Evolutionary conservation across 2,888 invertebrate species (phyloP), one percentile per base, ranked within the genome.

Genomic region (Eudasyphora cyanicolor): DNA sequence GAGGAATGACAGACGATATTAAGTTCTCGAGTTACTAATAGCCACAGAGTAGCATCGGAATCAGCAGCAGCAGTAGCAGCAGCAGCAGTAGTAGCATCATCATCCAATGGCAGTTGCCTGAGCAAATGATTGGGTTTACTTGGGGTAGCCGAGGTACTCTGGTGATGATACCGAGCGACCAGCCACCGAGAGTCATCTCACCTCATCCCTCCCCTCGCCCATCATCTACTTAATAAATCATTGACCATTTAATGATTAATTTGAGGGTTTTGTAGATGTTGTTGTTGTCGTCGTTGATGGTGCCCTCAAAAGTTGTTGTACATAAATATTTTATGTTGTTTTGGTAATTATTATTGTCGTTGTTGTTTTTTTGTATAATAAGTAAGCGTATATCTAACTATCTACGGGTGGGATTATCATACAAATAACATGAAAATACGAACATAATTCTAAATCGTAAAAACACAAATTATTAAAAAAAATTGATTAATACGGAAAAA

Each of bases 161-260:
- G n/a, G n/a, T n/a, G n/a, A n/a, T n/a, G n/a, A 45, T 45, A 12
- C n/a, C n/a, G n/a, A 2, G 5, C 17, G 51, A 17, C 51, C 7
- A 4, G 8, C 2, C 17, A 51, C 8, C 12, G 51, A 49, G 57
- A 8, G 8, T 24, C 21, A n/a, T n/a, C n/a, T n/a, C n/a, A n/a
- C n/a, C n/a, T n/a, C n/a, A n/a, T n/a, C n/a, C n/a, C n/a, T n/a
- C n/a, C n/a, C n/a, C n/a, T n/a, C n/a, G 24, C 49, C n/a, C 19
- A 14, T 27, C 35, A 35, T 64, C 21, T 19, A 51, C 29, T 71
- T 38, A 71, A 38, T 54, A 54, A 71, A 71, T 54, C 71, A 71
- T 54, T 71, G 54, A 54, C 71, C 71, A 35, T 71, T 71, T 71
- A 38, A 73, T 38, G 38, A 73, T 54, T 54, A 54, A 71, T 71